phyloP scores from a whole-genome alignment of 2,888 invertebrate species.

The Melipona bicolor region DNA sequence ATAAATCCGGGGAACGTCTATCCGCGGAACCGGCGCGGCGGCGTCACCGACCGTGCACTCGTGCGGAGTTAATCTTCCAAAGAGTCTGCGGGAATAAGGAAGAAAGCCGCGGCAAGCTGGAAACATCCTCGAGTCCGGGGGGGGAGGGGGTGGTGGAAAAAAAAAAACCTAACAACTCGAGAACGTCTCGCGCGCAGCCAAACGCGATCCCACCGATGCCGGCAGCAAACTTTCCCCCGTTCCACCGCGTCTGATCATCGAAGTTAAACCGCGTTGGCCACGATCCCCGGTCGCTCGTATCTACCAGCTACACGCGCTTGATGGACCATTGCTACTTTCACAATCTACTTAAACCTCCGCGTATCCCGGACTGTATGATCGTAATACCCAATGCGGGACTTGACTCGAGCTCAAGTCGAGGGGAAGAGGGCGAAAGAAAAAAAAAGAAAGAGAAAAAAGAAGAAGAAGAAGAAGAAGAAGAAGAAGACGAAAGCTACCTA shows the following conservation, averaged over 20 bases:
- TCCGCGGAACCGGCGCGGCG: not conserved
- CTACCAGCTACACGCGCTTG: not conserved
- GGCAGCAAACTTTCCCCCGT: slow-evolving; percentile 6
- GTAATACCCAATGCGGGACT: not conserved
- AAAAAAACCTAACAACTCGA: slow-evolving; percentile 9
- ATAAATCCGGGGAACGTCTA: slow-evolving; percentile 53
- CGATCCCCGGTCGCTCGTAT: not conserved
- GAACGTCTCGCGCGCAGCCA: slow-evolving; percentile 13
- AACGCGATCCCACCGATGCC: not conserved
- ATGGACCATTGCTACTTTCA: not conserved
- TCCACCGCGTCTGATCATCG: not conserved
- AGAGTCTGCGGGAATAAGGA: not conserved
- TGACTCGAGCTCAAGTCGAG: not conserved
- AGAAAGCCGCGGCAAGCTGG: not conserved
- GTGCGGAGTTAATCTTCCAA: slow-evolving; percentile 34
- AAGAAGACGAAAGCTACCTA: not conserved
- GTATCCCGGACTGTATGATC: not conserved
- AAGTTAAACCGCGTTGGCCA: slow-evolving; percentile 21
- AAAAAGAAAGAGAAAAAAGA: not conserved
- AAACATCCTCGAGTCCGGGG: not conserved
- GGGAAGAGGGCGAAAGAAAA: not conserved
- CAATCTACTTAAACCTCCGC: not conserved
- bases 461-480: not conserved
- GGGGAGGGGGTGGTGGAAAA: not conserved
- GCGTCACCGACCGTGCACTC: slow-evolving; percentile 10